Base-by-base conservation (phyloP, 2,113 vertebrate species). In the Eleginops maclovinus region DNA sequence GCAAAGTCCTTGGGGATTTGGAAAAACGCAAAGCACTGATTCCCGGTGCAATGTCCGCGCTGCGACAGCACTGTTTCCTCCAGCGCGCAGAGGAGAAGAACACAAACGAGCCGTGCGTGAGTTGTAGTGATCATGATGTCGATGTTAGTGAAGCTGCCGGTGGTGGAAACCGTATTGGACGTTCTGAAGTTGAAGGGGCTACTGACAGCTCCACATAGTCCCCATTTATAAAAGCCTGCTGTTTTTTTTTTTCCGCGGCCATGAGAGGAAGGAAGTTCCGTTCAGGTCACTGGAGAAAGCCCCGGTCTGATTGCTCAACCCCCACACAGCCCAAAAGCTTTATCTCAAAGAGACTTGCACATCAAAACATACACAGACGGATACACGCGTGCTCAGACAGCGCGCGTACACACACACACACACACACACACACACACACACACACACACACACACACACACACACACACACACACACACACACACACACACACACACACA, bases 201-300 rank as follows among this genome's bases (percentile, higher is more conserved):
- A 71, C 75, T 62, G 65, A 7, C 17, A 26, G 28, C 40, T 19
- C 17, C 26, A 19, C 77, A 46, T 47, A 54, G 50, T 31, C 59
- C 60, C 66, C 67, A 69, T 89, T 87, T 93, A 90, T 93, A 87
- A 84, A 65, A n/a, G 43, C 46, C 2, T 60, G 36, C 50, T 44
- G 28, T 13, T 0, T 63, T 68, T 54, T 62, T 56, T 31, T 53
- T 54, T 17, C 22, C 26, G 22, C 31, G 41, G 31, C 40, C 66
- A 61, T 15, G 24, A 2, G 40, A 90, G 89, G 89, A 87, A 93
- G 91, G 91, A 90, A 93, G 84, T 88, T 67, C 67, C 17, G 72
- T 80, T 22, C 73, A 11, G 64, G 68, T 41, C 75, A 50, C 21
- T 10, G 19, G 40, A 21, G 53, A 28, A 0, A 65, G 22, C 13